A percentile compares a stretch with the other conserved stretches of the same genome.
Evolutionary conservation across 2,113 vertebrate genomes (phyloP).

Genomic region (Rhineura floridana): DNA sequence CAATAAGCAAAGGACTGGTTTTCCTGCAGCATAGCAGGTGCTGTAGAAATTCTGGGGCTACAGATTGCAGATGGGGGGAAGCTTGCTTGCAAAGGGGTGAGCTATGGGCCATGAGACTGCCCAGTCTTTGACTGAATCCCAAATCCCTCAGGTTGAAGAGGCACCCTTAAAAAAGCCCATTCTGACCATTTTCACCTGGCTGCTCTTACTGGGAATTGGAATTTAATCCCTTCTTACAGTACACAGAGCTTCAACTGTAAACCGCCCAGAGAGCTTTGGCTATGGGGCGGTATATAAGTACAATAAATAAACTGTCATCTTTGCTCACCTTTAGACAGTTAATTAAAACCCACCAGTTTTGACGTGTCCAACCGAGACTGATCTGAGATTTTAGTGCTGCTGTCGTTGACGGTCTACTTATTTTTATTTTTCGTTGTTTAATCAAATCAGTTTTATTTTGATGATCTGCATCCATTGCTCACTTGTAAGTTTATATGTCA

Average conservation of each 20-base stretch:
- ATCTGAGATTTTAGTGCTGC: not conserved
- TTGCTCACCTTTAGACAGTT: not conserved
- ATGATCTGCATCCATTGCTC: not conserved
- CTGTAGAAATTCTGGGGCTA: not conserved
- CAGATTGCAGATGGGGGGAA: not conserved
- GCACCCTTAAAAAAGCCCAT: slow-evolving; percentile 20
- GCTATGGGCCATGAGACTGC: slow-evolving; percentile 1
- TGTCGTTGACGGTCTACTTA: not conserved
- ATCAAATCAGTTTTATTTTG: not conserved
- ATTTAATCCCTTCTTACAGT: slow-evolving; percentile 26
- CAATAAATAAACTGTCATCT: not conserved
- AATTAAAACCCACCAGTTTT: not conserved
- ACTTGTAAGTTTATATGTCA: not conserved
- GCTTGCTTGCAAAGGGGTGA: slow-evolving; percentile 15
- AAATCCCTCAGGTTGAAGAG: slow-evolving; percentile 28
- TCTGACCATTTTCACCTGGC: slow-evolving; percentile 6
- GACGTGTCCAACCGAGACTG: not conserved
- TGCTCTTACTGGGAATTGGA: slow-evolving; percentile 11
- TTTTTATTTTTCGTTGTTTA: not conserved
- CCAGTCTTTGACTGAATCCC: not conserved
- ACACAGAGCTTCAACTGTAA: not conserved
- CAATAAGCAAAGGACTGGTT: not conserved
- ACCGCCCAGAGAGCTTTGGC: no score
- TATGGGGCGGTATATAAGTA: no score
- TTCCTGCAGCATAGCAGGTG: not conserved